Evolutionary conservation across 2,113 vertebrate species (phyloP).

Genomic region (Crotophaga sulcirostris): DNA sequence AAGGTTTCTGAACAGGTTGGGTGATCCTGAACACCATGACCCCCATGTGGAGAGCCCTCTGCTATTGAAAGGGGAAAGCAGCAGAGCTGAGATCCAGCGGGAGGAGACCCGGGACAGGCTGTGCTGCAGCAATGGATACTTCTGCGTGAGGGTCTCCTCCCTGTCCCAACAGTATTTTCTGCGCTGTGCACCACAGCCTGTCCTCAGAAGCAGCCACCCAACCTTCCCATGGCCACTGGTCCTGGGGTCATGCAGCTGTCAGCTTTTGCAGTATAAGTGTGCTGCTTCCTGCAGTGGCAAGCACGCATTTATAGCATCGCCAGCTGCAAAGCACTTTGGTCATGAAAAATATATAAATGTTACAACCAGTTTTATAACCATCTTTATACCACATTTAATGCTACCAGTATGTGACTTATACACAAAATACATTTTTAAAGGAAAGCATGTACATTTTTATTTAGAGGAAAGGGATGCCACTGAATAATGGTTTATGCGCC

Average conservation of each 20-base stretch:
- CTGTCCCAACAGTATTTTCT: neutral
- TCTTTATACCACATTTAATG: conserved; percentile 25
- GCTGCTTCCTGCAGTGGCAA: neutral
- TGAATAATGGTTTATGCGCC: neutral
- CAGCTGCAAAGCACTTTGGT: neutral
- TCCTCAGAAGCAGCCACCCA: neutral
- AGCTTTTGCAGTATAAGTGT: neutral
- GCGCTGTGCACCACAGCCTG: neutral
- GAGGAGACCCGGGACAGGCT: neutral
- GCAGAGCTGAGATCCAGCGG: neutral
- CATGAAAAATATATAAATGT: conserved; percentile 50
- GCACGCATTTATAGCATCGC: neutral
- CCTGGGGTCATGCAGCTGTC: accelerated
- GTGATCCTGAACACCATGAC: neutral
- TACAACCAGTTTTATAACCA: conserved; percentile 14
- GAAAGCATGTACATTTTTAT: conserved; percentile 13
- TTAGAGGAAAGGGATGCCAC: neutral
- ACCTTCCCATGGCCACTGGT: accelerated
- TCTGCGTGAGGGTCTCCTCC: neutral
- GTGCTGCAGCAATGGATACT: neutral
- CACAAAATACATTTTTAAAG: conserved; percentile 44
- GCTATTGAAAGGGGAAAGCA: neutral
- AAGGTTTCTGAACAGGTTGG: neutral
- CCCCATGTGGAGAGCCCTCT: neutral
- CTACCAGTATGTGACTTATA: conserved; percentile 13